These are phyloP conservation scores for Ammodytes marinus DNA, from an alignment of 2,113 vertebrate species.

Conservation along the genomic window DNA sequence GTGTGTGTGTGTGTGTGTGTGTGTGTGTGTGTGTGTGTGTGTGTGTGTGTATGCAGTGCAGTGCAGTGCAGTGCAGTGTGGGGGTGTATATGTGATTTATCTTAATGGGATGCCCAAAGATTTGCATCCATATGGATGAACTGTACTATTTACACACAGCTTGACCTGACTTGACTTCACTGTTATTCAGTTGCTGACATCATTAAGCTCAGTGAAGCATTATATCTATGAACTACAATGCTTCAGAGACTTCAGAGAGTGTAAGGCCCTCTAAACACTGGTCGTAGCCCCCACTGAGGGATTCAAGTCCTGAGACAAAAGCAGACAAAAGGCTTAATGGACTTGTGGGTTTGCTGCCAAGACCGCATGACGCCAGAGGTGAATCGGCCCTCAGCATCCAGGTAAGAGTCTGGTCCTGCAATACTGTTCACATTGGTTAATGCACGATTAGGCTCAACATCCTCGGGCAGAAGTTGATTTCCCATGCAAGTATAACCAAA, in stretches of 20 bases:
- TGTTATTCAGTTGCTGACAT: constrained; percentile 17
- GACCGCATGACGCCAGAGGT: constrained; percentile 44
- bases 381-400: constrained; percentile 55
- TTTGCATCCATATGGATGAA: constrained; percentile 56
- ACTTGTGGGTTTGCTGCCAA: constrained; percentile 68
- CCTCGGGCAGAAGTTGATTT: constrained; percentile 9
- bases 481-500: not conserved
- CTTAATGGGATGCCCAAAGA: constrained; percentile 30
- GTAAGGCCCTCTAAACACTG: constrained; percentile 26
- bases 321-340: constrained; percentile 62
- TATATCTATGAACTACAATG: constrained; percentile 28
- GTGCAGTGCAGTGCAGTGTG: not conserved
- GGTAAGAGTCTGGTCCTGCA: constrained; percentile 42
- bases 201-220: constrained; percentile 42
- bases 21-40: constrained; percentile 19
- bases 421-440: constrained; percentile 48
- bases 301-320: constrained; percentile 54
- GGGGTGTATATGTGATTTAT: constrained; percentile 19
- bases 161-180: constrained; percentile 50
- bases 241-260: constrained; percentile 36
- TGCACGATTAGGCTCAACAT: constrained; percentile 24
- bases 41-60: constrained; percentile 6
- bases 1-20: not conserved
- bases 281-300: constrained; percentile 22
- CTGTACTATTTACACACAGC: constrained; percentile 31